Evolutionary conservation across 2,888 invertebrate species (phyloP), one percentile per base, ranked within the genome.

Genomic region (Drosophila paranaensis): DNA sequence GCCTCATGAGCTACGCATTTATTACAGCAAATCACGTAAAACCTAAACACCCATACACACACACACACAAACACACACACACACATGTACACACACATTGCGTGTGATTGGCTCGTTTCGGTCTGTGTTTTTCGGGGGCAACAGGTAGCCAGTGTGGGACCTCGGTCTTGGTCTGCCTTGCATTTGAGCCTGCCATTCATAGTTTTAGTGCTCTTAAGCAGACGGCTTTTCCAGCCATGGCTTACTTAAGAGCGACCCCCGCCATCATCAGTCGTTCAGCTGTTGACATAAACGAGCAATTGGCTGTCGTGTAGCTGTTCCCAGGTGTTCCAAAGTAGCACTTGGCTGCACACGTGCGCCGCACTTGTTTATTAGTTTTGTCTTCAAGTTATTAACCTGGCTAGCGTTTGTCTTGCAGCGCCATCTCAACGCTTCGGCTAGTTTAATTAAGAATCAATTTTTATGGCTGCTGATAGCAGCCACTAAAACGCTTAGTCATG

Each of bases 371-470:
- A 74, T 57, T 67, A 79, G 60, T 73, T 66, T 71, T 71, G 20
- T 54, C 61, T 60, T 61, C 14, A 69, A 66, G 65, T 57, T 61
- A 60, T 61, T 71, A 73, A 61, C 50, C 57, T 48, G 67, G 30
- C 42, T 40, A 37, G 10, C 14, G 54, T 51, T 51, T 50, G 51
- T 20, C 20, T 20, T 20, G 20, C 20, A 20, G 20, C 54, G 13
- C 37, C 46, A 46, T 16, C 53, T 20, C 60, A 45, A 14, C 53
- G 72, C 69, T 69, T 67, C 27, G 60, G 65, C 86, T 74, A 71
- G 76, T 89, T 85, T 89, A 85, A 89, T 85, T 87, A 89, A 80
- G 80, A 84, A 80, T 70, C 89, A 89, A 87, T 85, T 89, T 85
- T 87, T 81, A 85, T 83, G 54, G 87, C 68, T 64, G 60, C 66